phyloP scores from a whole-genome alignment of 2,113 vertebrate genomes.

The Brienomyrus longianalis region DNA sequence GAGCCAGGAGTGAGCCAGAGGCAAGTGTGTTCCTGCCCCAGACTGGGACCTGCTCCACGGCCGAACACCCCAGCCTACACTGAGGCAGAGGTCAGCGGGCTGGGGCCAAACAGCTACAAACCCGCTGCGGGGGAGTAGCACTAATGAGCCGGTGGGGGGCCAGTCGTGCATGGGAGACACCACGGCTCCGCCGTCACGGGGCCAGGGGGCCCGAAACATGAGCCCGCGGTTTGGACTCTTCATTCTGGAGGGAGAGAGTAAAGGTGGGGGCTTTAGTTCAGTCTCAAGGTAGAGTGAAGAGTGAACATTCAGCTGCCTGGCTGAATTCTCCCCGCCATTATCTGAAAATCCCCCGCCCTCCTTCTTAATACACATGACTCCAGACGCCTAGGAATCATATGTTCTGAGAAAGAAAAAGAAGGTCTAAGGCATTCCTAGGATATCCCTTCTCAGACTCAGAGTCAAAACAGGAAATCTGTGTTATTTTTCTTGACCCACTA shows the following conservation, averaged over 20 bases:
- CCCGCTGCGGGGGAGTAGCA: background rate
- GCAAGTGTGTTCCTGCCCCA: constrained; percentile 8
- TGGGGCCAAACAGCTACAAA: background rate
- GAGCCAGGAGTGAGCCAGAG: constrained; percentile 6
- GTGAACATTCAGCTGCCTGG: background rate
- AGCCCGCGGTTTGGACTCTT: background rate
- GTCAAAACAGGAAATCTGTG: background rate
- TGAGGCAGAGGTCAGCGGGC: background rate
- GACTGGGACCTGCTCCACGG: constrained; percentile 1
- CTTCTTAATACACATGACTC: background rate
- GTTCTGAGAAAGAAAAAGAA: background rate
- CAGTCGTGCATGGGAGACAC: background rate
- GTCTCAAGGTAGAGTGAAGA: background rate
- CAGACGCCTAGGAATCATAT: background rate
- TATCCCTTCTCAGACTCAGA: background rate
- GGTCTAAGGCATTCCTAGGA: background rate
- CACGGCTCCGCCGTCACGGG: background rate
- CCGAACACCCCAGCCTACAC: background rate
- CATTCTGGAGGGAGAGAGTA: background rate
- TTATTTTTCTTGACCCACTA: background rate
- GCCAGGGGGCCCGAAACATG: background rate
- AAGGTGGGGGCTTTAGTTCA: background rate
- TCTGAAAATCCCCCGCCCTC: background rate
- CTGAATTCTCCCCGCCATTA: background rate
- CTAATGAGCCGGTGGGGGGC: constrained; percentile 8